Base-by-base conservation (phyloP, 1,140 invertebrate species). In the Arctopsyche grandis region DNA sequence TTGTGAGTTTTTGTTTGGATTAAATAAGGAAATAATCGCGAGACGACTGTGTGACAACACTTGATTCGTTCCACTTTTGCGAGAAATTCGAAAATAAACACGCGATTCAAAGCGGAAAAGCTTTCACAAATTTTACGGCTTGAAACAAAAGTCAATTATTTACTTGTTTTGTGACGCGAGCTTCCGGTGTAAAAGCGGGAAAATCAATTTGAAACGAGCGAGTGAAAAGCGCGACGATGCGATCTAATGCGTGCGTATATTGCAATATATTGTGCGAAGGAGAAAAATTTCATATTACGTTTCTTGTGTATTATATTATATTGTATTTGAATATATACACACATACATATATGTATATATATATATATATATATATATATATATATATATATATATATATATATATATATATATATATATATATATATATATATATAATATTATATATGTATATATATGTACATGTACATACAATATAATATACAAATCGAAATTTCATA, bases 141-240 rank as follows among this genome's bases (percentile, higher is more conserved):
- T 24, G 24, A 66, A 22, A 66, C 63, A 66, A 66, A 66, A 66
- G 63, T 66, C 63, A 66, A 66, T 66, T 66, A 66, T 66, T 12
- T 26, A 26, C 63, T 24, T 12, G 19, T 66, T 66, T 24, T 14
- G n/a, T 10, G 24, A 66, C 21, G 63, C 63, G 24, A 19, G 63
- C 22, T 66, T 66, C 63, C 63, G 63, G 63, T 38, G 29, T 66
- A 66, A 66, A 66, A 66, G 63, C 24, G 63, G n/a, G 19, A 24
- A 26, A 66, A 66, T 66, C 63, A 22, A 66, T 66, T 66, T 22
- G 63, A 26, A 26, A 60, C 56, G 29, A 38, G 29, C 29, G 29
- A 38, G 29, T 38, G 29, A 38, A 38, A 38, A 38, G 29, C 29
- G 29, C 29, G 29, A 4, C 29, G 29, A 38, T n/a, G n/a, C 29